Evolutionary conservation across 2,113 vertebrate species (phyloP), one percentile per base, ranked within the genome.

Genomic region (Salminus brasiliensis): DNA sequence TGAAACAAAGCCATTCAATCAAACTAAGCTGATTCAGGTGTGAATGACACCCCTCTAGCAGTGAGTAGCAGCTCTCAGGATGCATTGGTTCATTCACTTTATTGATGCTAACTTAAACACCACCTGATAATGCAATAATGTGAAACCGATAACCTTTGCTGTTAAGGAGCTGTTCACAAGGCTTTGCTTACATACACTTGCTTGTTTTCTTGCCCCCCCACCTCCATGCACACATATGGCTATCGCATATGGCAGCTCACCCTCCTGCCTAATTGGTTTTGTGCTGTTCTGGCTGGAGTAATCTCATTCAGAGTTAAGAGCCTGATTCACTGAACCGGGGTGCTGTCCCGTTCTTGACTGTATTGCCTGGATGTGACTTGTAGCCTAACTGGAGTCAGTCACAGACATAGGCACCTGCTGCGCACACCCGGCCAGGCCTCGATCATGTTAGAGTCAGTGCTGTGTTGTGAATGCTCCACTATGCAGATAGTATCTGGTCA

Each of bases 141-240:
- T 49, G 2, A 43, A n/a, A n/a, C n/a, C n/a, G n/a, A n/a, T n/a
- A n/a, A 39, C 15, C 45, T 16, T 53, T n/a, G 23, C 10, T 55
- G n/a, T 25, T 55, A 25, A 10, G 52, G 52, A 55, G 5, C 11
- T 4, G 18, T 15, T 29, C 16, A 66, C 62, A 66, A 5, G 36
- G 11, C 34, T 32, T 5, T 15, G 7, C 16, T 15, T 11, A 67
- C 59, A 18, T 21, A 6, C 52, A 43, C 76, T 27, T 34, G 39
- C 36, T 25, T 47, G 68, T 52, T 60, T 30, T 43, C 78, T 73
- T n/a, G 30, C 30, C 29, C 62, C 36, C 60, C n/a, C 74, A 39
- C 62, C 41, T 65, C 39, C 63, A 57, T 65, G 55, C 63, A 55
- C 63, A 77, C 75, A 69, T 30, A 55, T 23, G 34, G 21, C 10